Base-by-base conservation (phyloP, 2,888 invertebrate species). In the Melolontha melolontha region DNA sequence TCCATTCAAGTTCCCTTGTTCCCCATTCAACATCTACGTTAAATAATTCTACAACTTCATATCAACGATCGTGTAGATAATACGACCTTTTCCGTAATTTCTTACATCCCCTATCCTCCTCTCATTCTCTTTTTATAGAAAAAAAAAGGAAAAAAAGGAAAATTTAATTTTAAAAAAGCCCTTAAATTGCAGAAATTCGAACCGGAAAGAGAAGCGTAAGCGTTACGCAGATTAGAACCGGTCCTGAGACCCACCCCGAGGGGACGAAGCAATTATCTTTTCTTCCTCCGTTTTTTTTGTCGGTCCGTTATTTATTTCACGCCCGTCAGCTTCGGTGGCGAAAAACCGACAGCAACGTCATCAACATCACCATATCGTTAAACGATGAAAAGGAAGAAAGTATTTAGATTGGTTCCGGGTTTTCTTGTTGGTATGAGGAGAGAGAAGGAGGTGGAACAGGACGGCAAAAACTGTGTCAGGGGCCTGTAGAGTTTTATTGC, bases 401-500 rank as follows among this genome's bases (percentile, higher is more conserved):
- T 34, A 34, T 34, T 34, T 34, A 34, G 34, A 34, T 34, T 34
- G 34, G 34, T 34, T 34, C 34, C 34, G 7, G 34, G 34, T 34
- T 34, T 10, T 6, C 10, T 8, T 34, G 8, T 34, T 34, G 34
- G 40, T 10, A 17, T n/a, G 17, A 17, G 40, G 14, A 52, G 40
- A 40, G 40, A 4, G 54, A 14, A 14, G 54, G 29, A n/a, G 10
- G 47, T 27, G 29, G 44, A 59, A 59, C n/a, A n/a, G n/a, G 39
- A 11, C 29, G 59, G 27, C 42, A 22, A 57, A 39, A 62, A 62
- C 34, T 62, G 49, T 62, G 59, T 62, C 59, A 62, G 34, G 11
- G 11, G 49, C 47, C 59, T 17, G 34, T 34, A 34, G 44, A 44
- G 47, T 47, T 62, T 62, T 62, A 62, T 62, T 62, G 44, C 57